phyloP scores from a whole-genome alignment of 2,113 vertebrate genomes.

The Pelvicachromis taeniatus region DNA sequence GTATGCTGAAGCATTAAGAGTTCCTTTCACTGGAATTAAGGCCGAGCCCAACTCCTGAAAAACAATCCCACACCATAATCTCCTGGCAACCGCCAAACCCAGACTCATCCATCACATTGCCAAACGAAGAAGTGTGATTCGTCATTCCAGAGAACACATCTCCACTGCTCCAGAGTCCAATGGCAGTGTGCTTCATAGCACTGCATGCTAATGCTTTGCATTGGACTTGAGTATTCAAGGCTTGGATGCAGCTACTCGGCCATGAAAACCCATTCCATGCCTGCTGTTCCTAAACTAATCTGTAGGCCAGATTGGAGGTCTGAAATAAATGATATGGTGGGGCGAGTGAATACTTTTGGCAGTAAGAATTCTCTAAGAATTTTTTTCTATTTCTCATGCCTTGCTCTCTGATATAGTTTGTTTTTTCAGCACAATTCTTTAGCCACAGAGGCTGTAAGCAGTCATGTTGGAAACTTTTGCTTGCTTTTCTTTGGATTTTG shows the following conservation, averaged over 20 bases:
- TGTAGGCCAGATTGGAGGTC: neutral
- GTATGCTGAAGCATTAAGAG: neutral
- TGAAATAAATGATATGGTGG: neutral
- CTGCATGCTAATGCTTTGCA: neutral
- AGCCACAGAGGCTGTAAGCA: neutral
- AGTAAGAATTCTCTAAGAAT: neutral
- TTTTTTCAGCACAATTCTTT: neutral
- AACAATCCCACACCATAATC: neutral
- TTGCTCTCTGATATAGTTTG: neutral
- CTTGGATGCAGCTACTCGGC: neutral
- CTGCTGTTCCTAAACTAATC: neutral
- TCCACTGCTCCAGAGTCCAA: neutral
- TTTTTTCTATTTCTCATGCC: neutral
- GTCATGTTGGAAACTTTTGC: neutral
- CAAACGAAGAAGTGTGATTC: neutral
- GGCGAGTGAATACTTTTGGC: neutral
- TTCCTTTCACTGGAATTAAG: neutral
- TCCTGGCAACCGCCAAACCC: neutral
- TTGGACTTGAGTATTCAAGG: neutral
- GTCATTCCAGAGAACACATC: neutral
- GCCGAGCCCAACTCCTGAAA: neutral
- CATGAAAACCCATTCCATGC: neutral
- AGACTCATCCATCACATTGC: neutral
- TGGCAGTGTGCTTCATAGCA: neutral
- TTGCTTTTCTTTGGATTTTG: neutral